These are phyloP conservation scores for Apamea epomidion DNA, from an alignment of 2,888 invertebrate genomes.

Conservation along the genomic window DNA sequence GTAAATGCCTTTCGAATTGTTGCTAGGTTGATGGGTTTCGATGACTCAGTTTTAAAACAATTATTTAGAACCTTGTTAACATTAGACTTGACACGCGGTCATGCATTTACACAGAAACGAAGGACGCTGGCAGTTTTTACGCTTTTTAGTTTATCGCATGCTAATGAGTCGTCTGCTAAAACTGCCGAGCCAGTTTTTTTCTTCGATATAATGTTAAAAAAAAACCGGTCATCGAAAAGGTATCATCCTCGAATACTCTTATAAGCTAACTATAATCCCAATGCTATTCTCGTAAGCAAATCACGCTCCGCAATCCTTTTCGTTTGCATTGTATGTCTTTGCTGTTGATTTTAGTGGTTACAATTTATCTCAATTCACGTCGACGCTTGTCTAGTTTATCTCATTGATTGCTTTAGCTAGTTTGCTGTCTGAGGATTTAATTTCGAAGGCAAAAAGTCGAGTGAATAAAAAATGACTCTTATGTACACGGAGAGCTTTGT, in stretches of 20 bases:
- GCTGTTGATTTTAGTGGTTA: conserved; percentile 49
- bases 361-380: conserved; percentile 57
- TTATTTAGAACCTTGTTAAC: conserved; percentile 50
- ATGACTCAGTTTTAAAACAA: conserved; percentile 60
- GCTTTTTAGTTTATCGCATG: conserved; percentile 46
- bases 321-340: conserved; percentile 50
- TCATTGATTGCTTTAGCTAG: conserved; percentile 56
- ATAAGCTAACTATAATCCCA: conserved; percentile 2
- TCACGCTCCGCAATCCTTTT: conserved; percentile 45
- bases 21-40: conserved; percentile 51
- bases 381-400: conserved; percentile 60
- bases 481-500: conserved; percentile 14
- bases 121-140: conserved; percentile 42
- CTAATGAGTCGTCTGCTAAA: conserved; percentile 62
- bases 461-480: conserved; percentile 25
- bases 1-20: conserved; percentile 40
- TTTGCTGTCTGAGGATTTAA: conserved; percentile 44
- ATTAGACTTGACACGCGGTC: conserved; percentile 48
- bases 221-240: conserved; percentile 39
- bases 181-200: conserved; percentile 50
- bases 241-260: conserved; percentile 26
- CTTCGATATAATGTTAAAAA: conserved; percentile 35
- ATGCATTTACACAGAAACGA: conserved; percentile 52
- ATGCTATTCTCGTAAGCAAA: conserved; percentile 30
- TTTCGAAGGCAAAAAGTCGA: conserved; percentile 21